Base-by-base conservation (phyloP, 1,140 invertebrate genomes). In the Nixonia krombeini region DNA sequence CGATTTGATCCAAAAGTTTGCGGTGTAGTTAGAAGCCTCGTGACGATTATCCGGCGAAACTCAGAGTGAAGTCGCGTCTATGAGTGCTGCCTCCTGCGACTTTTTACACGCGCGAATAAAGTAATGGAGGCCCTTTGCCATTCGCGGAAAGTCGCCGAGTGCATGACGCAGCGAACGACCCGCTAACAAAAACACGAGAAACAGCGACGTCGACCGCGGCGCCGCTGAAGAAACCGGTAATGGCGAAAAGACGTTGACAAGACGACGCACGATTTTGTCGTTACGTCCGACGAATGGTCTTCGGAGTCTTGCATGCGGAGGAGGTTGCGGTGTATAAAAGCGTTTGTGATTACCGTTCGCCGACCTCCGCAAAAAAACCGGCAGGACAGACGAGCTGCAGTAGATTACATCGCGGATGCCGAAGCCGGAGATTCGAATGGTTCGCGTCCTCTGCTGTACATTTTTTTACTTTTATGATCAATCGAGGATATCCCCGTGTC, bases 251-350 rank as follows among this genome's bases (percentile, higher is more conserved):
- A 31, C 16, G 33, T 29, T 40, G 51, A 51, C 28, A 29, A 40
- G 35, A 12, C 12, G 9, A 21, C 42, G 33, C 18, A 53, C 50
- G 50, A 67, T 67, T 72, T 72, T 64, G 47, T 68, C 59, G 61
- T 71, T 72, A 67, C 35, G 17, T 15, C 40, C 31, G 25, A 16
- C 25, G 28, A 21, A 21, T 57, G 26, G 21, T 47, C 42, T 50
- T 6, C 28, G 38, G 8, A 13, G 40, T 40, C 18, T 12, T 33
- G 10, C 17, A 42, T 49, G 37, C 45, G 21, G 44, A 33, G 50
- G 40, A 55, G 37, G 17, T 41, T 16, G 16, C 5, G 25, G 40
- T 33, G 28, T 15, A 10, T 33, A 46, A 17, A 21, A 25, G 38
- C 29, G 25, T 25, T 38, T 33, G 46, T 55, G 47, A 59, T 63